Evolutionary conservation across 2,113 vertebrate genomes (phyloP).

Genomic region (Mirza zaza): DNA sequence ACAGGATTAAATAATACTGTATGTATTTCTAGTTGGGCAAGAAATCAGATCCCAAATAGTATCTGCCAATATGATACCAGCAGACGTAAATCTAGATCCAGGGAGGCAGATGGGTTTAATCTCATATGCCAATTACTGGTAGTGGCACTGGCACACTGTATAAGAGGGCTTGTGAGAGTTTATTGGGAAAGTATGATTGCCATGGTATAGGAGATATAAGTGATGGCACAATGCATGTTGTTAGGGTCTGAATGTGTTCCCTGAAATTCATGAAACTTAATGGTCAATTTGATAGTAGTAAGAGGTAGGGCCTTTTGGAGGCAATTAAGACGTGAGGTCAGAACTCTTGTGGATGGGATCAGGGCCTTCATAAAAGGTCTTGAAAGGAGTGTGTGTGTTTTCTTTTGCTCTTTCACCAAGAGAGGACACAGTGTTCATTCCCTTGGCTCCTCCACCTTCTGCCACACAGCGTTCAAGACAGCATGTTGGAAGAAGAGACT

Average conservation of each 20-base stretch:
- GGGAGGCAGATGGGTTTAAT: background rate
- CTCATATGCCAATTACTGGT: background rate
- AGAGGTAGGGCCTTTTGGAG: background rate
- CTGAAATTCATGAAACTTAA: background rate
- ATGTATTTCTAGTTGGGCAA: background rate
- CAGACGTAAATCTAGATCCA: background rate
- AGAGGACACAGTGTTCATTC: background rate
- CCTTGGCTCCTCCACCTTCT: background rate
- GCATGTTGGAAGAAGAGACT: background rate
- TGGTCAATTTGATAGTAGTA: background rate
- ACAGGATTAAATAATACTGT: background rate
- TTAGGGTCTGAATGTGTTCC: background rate
- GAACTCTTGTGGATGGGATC: background rate
- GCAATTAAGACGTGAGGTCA: background rate
- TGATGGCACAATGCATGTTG: background rate
- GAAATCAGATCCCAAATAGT: conserved; percentile 1
- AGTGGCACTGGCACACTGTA: background rate
- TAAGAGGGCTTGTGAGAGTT: background rate
- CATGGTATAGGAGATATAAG: background rate
- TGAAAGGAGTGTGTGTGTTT: background rate
- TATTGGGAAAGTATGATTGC: background rate
- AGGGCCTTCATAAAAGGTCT: background rate
- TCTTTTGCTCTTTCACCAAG: background rate
- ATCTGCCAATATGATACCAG: background rate
- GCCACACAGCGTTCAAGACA: background rate